Base-by-base conservation (phyloP, 2,113 vertebrate genomes). In the Pseudopipra pipra region DNA sequence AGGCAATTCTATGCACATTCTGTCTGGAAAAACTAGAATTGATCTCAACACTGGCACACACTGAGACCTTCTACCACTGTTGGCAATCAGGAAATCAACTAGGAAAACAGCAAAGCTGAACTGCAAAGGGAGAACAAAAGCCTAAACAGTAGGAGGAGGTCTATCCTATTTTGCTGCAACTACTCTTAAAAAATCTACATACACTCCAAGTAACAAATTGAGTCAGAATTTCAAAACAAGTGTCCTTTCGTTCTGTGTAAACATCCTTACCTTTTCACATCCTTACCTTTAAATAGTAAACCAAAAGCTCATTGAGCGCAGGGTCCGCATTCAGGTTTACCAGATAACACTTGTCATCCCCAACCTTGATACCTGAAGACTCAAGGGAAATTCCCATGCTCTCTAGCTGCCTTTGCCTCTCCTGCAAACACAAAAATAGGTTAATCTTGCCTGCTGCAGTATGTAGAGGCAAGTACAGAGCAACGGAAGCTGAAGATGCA, bases 301-400 rank as follows among this genome's bases (percentile, higher is more conserved):
- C 99, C 87, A 99, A 97, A 37, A 99, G 99, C 95, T 99, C 99
- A 6, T 99, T 99, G 51, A 99, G 98, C 0, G 99, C 99, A 75
- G 99, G 99, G 88, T 99, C 99, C 3, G 99, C 99, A 30, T 99
- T 99, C 79, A 99, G 98, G 97, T 99, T 99, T 91, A 99, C 99
- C 70, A 99, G 97, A 83, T 99, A 99, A 96, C 99, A 99, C 87
- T 99, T 99, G 96, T 99, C 99, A 87, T 99, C 99, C 13, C 99
- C 99, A 79, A 99, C 99, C 96, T 99, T 99, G 93, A 99, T 99
- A n/a, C 99, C 99, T 21, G 99, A 99, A 1, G 98, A 99, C 96
- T 99, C 99, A 13, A 99, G 97, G 81, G 99, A 99, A 96, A 99
- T 99, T 18, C 99, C 99, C 99, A 99, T 99, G 95, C 99, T 99